Base-by-base conservation (phyloP, 2,888 invertebrate species). In the Lymantria dispar region DNA sequence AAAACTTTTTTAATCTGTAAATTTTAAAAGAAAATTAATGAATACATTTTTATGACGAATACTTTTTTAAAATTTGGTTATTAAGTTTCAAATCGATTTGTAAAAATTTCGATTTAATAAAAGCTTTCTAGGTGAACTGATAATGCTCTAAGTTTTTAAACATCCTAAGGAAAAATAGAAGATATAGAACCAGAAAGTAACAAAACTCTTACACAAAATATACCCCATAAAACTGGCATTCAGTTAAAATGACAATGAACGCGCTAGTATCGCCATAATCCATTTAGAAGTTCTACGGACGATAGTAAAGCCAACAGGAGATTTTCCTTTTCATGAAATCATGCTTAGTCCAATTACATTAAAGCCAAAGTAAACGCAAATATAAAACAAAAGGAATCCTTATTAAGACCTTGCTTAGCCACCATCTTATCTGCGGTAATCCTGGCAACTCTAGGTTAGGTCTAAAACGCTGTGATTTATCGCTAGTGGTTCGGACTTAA, bases 361-460 rank as follows among this genome's bases (percentile, higher is more conserved):
- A 68, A 56, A 56, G 45, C 51, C 60, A 42, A 47, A 56, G 58
- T 64, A 62, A 64, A 68, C 52, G 47, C 43, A 58, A 52, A 57
- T 58, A 63, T 68, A 64, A 68, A 68, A 60, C 62, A 64, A 50
- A n/a, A 37, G 37, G 48, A 61, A 68, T 62, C 58, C 60, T 53
- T 56, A 65, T 66, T 69, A 72, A 68, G 66, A 58, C 64, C 53
- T 43, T 57, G 60, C 61, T 72, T 69, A 70, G 59, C 58, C 45
- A 56, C 55, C 64, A 63, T 65, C 64, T 70, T 72, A 73, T 72
- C 73, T 70, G 59, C 43, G 54, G 60, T 73, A 73, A 73, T 70
- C 73, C 73, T 53, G 51, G 58, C 48, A 56, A 68, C 58, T 60
- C 48, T 62, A 40, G 59, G 60, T 54, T 60, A 65, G 60, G 63